Evolutionary conservation across 2,888 invertebrate genomes (phyloP).

Genomic region (Trachelus stipa): DNA sequence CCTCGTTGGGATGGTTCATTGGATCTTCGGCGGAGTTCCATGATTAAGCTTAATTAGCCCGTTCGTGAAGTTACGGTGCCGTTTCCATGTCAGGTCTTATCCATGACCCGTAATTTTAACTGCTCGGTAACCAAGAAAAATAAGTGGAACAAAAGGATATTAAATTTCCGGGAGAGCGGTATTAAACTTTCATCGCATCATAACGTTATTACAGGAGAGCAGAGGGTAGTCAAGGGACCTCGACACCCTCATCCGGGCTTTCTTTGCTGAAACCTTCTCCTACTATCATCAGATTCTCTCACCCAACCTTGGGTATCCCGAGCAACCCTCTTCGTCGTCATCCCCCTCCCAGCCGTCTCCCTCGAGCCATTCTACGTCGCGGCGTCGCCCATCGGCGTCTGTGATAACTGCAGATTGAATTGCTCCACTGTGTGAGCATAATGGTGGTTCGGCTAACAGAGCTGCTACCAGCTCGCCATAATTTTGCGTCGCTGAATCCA

Average conservation of each 20-base stretch:
- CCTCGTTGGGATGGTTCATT: too few relatives aligned
- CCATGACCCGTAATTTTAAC: constrained; percentile 42
- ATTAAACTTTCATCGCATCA: constrained; percentile 50
- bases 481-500: constrained; percentile 8
- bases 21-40: too few relatives aligned
- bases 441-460: constrained; percentile 31
- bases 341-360: too few relatives aligned
- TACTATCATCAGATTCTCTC: constrained; percentile 10
- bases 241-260: constrained; percentile 36
- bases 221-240: constrained; percentile 14
- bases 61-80: too few relatives aligned
- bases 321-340: too few relatives aligned
- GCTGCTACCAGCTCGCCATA: constrained; percentile 18
- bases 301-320: neutral
- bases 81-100: constrained; percentile 25
- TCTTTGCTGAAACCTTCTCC: constrained; percentile 20
- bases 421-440: constrained; percentile 28
- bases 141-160: constrained; percentile 40
- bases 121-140: constrained; percentile 35
- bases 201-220: constrained; percentile 42
- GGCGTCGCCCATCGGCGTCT: constrained; percentile 25
- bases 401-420: constrained; percentile 36
- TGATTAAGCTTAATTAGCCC: too few relatives aligned
- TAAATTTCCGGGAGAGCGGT: constrained; percentile 46
- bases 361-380: constrained; percentile 20